Percentiles rank a stretch among this genome's conserved stretches.
phyloP scores from a whole-genome alignment of 2,888 invertebrate species.

The Rotaria socialis region DNA sequence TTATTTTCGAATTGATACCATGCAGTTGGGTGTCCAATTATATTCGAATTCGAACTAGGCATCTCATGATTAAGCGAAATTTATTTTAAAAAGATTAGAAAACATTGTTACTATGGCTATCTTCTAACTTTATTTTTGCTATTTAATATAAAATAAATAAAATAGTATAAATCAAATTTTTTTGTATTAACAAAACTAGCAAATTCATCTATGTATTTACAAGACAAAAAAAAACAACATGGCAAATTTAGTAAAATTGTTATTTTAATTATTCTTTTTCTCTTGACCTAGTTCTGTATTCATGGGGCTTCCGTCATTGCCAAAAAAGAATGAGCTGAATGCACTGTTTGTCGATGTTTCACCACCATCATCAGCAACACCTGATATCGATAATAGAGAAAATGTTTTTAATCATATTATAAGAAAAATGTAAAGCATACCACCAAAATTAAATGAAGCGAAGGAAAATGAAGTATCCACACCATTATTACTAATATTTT shows the following conservation, averaged over 20 bases:
- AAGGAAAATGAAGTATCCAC: not conserved
- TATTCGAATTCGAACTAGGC: no score
- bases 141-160: not conserved
- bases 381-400: not conserved
- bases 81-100: no score
- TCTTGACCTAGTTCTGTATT: not conserved
- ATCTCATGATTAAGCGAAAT: no score
- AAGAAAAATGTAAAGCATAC: not conserved
- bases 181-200: not conserved
- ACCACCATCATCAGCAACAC: not conserved
- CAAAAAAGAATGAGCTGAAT: not conserved
- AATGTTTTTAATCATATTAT: not conserved
- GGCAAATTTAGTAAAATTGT: not conserved
- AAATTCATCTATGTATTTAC: not conserved
- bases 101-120: not conserved
- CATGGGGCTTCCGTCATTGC: not conserved
- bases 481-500: not conserved
- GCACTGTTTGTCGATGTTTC: not conserved
- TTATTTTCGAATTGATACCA: no score
- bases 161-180: not conserved
- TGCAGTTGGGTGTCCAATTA: no score
- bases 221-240: not conserved
- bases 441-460: not conserved
- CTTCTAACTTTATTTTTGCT: not conserved
- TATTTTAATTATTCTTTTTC: not conserved